A percentile compares a stretch with the other conserved stretches of the same genome.
phyloP scores from a whole-genome alignment of 2,888 invertebrate genomes.

The Augiades crinisus region DNA sequence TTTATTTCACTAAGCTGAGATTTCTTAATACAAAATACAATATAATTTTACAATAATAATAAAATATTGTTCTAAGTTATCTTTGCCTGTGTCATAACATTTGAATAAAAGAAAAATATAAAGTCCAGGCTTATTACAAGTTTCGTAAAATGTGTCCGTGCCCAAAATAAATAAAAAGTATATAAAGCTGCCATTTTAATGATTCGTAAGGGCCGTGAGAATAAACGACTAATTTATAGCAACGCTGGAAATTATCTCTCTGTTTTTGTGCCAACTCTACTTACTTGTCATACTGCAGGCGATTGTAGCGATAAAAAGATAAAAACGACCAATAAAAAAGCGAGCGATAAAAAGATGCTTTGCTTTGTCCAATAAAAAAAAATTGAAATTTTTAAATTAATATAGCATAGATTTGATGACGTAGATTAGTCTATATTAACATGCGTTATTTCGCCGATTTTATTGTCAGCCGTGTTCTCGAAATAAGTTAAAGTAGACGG shows the following conservation, averaged over 20 bases:
- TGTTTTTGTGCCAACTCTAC: constrained; percentile 22
- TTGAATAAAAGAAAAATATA: constrained; percentile 9
- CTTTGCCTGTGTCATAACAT: background rate
- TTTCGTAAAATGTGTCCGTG: constrained; percentile 1
- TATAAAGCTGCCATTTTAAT: constrained; percentile 22
- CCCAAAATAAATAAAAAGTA: constrained; percentile 17
- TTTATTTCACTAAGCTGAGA: too few relatives aligned
- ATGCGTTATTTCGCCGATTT: too few relatives aligned
- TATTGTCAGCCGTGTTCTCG: too few relatives aligned
- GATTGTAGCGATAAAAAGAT: too few relatives aligned
- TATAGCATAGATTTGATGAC: too few relatives aligned
- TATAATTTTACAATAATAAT: too few relatives aligned
- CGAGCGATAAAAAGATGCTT: background rate
- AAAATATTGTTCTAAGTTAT: background rate
- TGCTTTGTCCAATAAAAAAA: too few relatives aligned
- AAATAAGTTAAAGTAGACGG: too few relatives aligned
- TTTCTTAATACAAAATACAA: too few relatives aligned
- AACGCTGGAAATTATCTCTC: constrained; percentile 22
- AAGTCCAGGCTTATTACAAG: background rate
- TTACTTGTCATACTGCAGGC: background rate
- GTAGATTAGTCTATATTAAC: too few relatives aligned
- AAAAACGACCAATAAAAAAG: too few relatives aligned
- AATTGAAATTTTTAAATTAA: too few relatives aligned
- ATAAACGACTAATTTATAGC: constrained; percentile 23
- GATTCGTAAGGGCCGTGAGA: constrained; percentile 22